Percentiles rank a stretch among this genome's conserved stretches.
Evolutionary conservation across 2,797 vertebrate genomes (phyloP).

Genomic region (Mus spretus): DNA sequence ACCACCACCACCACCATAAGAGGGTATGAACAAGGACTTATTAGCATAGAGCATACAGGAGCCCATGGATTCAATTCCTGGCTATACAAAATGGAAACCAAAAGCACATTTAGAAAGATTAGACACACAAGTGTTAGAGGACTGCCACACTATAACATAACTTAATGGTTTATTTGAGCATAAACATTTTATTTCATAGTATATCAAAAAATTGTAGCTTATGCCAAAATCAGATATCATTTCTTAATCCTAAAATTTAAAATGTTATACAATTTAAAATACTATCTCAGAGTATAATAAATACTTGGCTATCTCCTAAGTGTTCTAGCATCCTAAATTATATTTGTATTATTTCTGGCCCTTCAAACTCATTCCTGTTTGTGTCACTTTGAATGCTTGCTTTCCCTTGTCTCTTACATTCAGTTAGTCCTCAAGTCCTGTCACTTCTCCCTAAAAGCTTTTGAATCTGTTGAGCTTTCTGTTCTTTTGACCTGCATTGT

Average conservation of each 20-base stretch:
- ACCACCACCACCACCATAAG: background rate
- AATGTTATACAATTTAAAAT: constrained; percentile 56
- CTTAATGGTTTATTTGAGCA: constrained; percentile 63
- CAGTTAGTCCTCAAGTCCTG: background rate
- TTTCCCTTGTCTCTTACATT: background rate
- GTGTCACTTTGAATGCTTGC: background rate
- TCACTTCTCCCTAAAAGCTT: background rate
- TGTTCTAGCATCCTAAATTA: constrained; percentile 57
- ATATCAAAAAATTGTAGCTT: constrained; percentile 16
- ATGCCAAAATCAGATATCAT: constrained; percentile 20
- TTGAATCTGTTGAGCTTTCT: background rate
- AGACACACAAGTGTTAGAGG: background rate
- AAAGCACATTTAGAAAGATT: background rate
- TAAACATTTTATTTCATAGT: constrained; percentile 41
- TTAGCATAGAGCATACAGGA: background rate
- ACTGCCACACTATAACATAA: background rate
- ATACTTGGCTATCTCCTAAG: background rate
- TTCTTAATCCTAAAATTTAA: constrained; percentile 24
- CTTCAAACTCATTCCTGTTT: background rate
- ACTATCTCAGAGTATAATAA: background rate
- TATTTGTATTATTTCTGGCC: background rate
- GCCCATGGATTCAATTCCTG: background rate
- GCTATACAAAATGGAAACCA: background rate
- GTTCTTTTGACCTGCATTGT: background rate
- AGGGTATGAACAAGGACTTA: background rate